phyloP scores from a whole-genome alignment of 2,888 invertebrate genomes.

The Drosophila birchii region DNA sequence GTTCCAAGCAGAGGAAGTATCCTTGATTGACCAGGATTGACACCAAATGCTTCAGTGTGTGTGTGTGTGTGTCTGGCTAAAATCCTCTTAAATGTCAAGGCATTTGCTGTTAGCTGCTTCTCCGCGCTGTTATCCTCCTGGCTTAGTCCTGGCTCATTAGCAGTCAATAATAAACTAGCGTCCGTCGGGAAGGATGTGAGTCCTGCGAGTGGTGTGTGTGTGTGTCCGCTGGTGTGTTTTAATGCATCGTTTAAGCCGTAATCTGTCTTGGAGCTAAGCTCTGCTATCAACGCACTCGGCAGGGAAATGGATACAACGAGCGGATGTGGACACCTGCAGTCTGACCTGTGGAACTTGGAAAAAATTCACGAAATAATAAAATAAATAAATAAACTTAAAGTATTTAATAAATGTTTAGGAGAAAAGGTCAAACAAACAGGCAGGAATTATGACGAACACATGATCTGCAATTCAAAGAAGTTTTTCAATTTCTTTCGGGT shows the following conservation, averaged over 20 bases:
- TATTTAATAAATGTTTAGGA: rapidly evolving
- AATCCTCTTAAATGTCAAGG: constrained; percentile 53
- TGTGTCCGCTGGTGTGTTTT: constrained; percentile 44
- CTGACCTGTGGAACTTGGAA: background rate
- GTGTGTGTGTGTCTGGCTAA: constrained; percentile 14
- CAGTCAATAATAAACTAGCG: constrained; percentile 52
- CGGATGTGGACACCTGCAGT: constrained; percentile 12
- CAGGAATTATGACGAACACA: background rate
- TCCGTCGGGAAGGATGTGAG: constrained; percentile 10
- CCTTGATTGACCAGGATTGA: constrained; percentile 26
- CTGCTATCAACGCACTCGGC: constrained; percentile 51
- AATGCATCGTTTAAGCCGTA: constrained; percentile 62
- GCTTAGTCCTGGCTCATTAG: constrained; percentile 55
- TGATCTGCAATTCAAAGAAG: background rate
- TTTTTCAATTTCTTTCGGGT: background rate
- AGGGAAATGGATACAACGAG: constrained; percentile 28
- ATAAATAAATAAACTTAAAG: background rate
- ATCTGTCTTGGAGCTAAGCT: constrained; percentile 58
- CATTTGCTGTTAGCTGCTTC: constrained; percentile 42
- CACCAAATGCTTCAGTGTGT: constrained; percentile 16
- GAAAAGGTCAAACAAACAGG: background rate
- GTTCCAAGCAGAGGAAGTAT: background rate
- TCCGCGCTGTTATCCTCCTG: constrained; percentile 29
- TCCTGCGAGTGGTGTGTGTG: constrained; percentile 10
- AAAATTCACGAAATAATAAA: background rate